Percentiles rank a stretch among this genome's conserved stretches.
phyloP scores from a whole-genome alignment of 2,797 vertebrate genomes.

The Malurus leucopterus region DNA sequence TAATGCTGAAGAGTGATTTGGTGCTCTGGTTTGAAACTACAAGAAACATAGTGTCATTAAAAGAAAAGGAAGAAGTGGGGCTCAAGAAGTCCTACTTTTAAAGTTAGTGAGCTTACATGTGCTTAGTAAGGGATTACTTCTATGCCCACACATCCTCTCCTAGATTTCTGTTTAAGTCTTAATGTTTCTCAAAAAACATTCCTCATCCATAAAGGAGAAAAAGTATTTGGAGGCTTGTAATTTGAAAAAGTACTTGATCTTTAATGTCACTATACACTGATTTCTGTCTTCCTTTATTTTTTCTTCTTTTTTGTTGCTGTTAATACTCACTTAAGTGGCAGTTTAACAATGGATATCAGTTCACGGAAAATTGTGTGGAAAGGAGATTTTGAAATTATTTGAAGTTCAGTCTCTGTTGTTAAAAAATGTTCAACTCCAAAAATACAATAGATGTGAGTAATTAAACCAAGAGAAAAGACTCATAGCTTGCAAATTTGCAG shows the following conservation, averaged over 20 bases:
- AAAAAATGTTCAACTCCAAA: not conserved
- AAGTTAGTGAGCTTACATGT: not conserved
- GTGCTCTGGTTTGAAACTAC: not conserved
- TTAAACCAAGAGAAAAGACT: not conserved
- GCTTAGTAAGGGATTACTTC: not conserved
- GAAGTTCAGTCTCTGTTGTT: not conserved
- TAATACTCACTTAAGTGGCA: not conserved
- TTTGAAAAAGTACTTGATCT: not conserved
- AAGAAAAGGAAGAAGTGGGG: fast-evolving
- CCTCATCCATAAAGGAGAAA: fast-evolving
- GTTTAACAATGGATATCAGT: not conserved
- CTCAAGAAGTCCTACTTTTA: not conserved
- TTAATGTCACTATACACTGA: not conserved
- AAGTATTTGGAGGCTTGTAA: not conserved
- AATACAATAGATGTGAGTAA: not conserved
- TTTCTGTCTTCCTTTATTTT: not conserved
- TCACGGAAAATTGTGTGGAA: not conserved
- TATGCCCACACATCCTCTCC: fast-evolving
- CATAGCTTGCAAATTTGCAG: not conserved
- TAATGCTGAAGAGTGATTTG: not conserved
- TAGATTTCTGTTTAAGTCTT: not conserved
- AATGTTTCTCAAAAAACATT: not conserved
- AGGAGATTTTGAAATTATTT: not conserved
- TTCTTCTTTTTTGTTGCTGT: not conserved
- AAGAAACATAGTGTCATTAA: not conserved